Base-by-base conservation (phyloP, 1,140 invertebrate species). In the Apolygus lucorum region DNA sequence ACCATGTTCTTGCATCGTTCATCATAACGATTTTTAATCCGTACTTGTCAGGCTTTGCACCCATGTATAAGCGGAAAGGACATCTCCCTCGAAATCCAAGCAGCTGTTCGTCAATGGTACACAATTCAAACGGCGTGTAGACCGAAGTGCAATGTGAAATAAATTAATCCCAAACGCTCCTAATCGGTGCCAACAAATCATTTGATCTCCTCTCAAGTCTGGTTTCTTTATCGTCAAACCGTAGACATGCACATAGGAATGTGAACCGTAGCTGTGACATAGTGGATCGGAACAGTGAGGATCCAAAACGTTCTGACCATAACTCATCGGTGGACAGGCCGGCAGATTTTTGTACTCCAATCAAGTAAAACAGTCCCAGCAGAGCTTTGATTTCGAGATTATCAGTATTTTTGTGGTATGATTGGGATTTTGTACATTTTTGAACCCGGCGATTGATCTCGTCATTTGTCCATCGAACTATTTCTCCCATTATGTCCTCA, bases 21-120 rank as follows among this genome's bases (percentile, higher is more conserved):
- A 79, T 71, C 29, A 70, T 73, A 28, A 76, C 52, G 52, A 80
- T 75, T 76, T 82, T 81, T 25, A 83, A 71, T 1, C 81, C 82
- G 74, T 78, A 81, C 1, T n/a, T n/a, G n/a, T n/a, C n/a, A n/a
- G 81, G 80, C 76, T 83, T 82, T 34, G 75, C 75, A 34, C 79
- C 78, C 67, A 83, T 81, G 69, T 81, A 81, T 67, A 79, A 76
- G 42, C 76, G 72, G 67, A 81, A 79, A 25, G 67, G 67, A 68
- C 78, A 42, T 17, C 34, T 4, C 4, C 34, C 34, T 8, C 34
- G 34, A 17, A 42, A 42, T 8, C 34, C 34, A 42, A 42, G 34
- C 4, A 42, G 34, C 34, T 42, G 34, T 42, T 42, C 34, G 34
- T 42, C 34, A 42, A 42, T 42, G 34, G 34, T 42, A 42, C 34